phyloP scores from a whole-genome alignment of 2,888 invertebrate species.

The Aleiodes alternator region DNA sequence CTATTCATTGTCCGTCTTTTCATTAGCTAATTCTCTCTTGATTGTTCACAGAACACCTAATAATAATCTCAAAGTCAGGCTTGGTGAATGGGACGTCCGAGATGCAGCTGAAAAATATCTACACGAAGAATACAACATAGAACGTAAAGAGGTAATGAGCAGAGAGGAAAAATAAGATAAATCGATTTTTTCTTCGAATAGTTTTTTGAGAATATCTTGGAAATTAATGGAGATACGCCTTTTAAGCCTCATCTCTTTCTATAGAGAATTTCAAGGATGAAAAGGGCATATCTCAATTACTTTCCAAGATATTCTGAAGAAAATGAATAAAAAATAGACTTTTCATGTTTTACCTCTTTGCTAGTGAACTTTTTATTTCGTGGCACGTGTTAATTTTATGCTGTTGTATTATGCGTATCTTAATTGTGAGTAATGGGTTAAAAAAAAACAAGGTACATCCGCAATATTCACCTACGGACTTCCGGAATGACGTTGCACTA shows the following conservation, averaged over 20 bases:
- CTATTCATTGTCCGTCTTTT: slow-evolving; percentile 1
- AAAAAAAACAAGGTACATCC: slow-evolving; percentile 81
- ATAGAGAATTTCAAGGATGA: no score
- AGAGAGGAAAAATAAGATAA: no score
- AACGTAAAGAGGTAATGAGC: slow-evolving; percentile 85
- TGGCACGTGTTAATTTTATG: no score
- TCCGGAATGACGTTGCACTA: slow-evolving; percentile 92
- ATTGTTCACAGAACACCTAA: slow-evolving; percentile 84
- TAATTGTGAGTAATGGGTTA: slow-evolving; percentile 26
- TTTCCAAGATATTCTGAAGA: no score
- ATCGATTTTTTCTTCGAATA: neutral
- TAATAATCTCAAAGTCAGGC: slow-evolving; percentile 89
- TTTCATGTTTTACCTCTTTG: no score
- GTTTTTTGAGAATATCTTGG: neutral
- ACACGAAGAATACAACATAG: slow-evolving; percentile 92
- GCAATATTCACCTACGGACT: slow-evolving; percentile 92
- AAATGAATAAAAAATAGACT: no score
- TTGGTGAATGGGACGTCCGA: slow-evolving; percentile 95
- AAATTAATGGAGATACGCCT: no score
- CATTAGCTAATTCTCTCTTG: slow-evolving; percentile 8
- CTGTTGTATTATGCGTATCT: slow-evolving; percentile 5
- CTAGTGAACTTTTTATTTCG: no score
- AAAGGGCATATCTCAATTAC: no score
- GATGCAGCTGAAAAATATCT: slow-evolving; percentile 88
- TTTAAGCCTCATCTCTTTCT: no score